Base-by-base conservation (phyloP, 2,888 invertebrate genomes). In the Xestia c-nigrum region DNA sequence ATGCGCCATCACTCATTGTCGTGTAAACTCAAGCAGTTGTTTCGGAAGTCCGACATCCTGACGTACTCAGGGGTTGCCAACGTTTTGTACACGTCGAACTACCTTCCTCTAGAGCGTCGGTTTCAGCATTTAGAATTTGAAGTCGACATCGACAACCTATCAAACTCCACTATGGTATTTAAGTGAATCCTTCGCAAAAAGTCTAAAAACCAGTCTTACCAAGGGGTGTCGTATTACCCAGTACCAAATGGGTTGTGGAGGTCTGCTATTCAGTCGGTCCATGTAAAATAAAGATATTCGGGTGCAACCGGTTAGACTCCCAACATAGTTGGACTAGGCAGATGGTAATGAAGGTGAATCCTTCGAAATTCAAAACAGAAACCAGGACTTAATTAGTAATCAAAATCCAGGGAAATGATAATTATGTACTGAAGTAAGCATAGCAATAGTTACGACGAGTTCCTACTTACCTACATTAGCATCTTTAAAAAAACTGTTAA, bases 41-140 rank as follows among this genome's bases (percentile, higher is more conserved):
- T 94, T 95, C 95, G 96, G 95, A 95, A 95, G 94, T 94, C 93
- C 92, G 91, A 94, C 94, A 94, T 96, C 96, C 96, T 95, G 93
- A 92, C 86, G 78, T 78, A 70, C 65, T 65, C 73, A 89, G 92
- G 88, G 87, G 84, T 83, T 14, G 40, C 2, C 83, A 94, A 94
- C 93, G 80, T 88, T 93, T 92, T 88, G 7, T 65, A 40, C 19
- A 67, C n/a, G 10, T 57, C 16, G 1, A 47, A 64, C 12, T 40
- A 19, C 50, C 4, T 73, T 12, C 12, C 16, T 55, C 12, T 72
- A 43, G 21, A 63, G 5, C 19, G 14, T 55, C 55, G 1, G 55
- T n/a, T 12, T n/a, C 55, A 24, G n/a, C 12, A n/a, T 14, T 55
- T 2, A 55, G 55, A 55, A 55, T 55, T 55, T 55, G 12, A n/a